Percentiles rank a stretch among this genome's conserved stretches.
phyloP scores from a whole-genome alignment of 2,888 invertebrate genomes.

The Brassicogethes aeneus region DNA sequence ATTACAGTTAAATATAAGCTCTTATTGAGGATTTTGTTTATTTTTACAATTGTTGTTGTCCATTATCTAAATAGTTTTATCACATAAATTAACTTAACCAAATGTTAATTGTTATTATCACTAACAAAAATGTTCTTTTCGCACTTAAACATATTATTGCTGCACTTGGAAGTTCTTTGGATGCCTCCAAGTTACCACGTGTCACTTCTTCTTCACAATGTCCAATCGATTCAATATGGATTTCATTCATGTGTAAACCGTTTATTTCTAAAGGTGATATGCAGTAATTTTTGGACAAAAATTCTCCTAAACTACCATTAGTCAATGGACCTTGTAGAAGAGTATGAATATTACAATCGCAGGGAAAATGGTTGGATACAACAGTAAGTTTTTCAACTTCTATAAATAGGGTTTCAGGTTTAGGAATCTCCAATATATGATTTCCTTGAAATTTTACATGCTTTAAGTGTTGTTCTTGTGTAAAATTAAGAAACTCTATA shows the following conservation, averaged over 20 bases:
- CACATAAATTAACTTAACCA: background rate
- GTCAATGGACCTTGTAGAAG: conserved; percentile 68
- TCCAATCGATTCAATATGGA: conserved; percentile 57
- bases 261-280: conserved; percentile 79
- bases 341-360: conserved; percentile 75
- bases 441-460: conserved; percentile 71
- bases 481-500: conserved; percentile 65
- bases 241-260: conserved; percentile 61
- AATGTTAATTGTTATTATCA: background rate
- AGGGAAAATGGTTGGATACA: conserved; percentile 74
- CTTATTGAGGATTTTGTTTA: background rate
- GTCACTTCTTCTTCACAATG: conserved; percentile 60
- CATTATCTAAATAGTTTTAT: background rate
- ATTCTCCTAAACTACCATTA: conserved; percentile 55
- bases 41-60: background rate
- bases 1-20: background rate
- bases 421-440: conserved; percentile 71
- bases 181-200: conserved; percentile 54
- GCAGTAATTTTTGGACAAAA: conserved; percentile 70
- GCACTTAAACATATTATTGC: background rate
- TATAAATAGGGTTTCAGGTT: conserved; percentile 56
- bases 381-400: conserved; percentile 65
- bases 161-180: conserved; percentile 22
- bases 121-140: background rate
- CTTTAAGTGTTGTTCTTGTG: conserved; percentile 61